These are phyloP conservation scores for Oreochromis spilurus DNA, from an alignment of 2,113 vertebrate genomes.

Conservation along the genomic window DNA sequence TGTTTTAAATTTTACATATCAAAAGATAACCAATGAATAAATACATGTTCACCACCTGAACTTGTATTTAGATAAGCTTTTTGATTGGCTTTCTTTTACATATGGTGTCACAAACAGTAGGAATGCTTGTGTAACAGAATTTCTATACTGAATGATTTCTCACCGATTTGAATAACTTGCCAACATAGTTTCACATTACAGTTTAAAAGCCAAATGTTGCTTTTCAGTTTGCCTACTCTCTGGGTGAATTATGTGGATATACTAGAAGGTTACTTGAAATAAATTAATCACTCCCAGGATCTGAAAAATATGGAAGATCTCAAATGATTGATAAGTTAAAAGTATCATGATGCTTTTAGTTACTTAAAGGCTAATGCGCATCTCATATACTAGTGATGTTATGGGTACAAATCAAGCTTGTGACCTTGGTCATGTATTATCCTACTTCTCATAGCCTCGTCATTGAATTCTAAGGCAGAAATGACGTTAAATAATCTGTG, in stretches of 20 bases:
- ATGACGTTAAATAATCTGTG: conserved; percentile 44
- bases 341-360: conserved; percentile 1
- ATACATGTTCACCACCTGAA: neutral
- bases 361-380: conserved; percentile 48
- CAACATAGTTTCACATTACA: neutral
- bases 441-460: conserved; percentile 12
- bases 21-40: neutral
- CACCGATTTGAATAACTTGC: neutral
- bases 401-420: conserved; percentile 48
- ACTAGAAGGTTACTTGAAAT: neutral
- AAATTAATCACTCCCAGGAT: conserved; percentile 26
- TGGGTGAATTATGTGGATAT: neutral
- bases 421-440: conserved; percentile 56
- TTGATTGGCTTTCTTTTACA: neutral
- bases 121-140: neutral
- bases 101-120: neutral
- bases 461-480: conserved; percentile 27
- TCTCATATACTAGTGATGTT: conserved; percentile 26
- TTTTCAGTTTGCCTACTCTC: neutral
- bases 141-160: neutral
- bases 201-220: neutral
- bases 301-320: neutral
- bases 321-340: conserved; percentile 40
- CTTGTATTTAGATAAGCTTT: neutral
- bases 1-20: neutral